Evolutionary conservation across 2,888 invertebrate species (phyloP), one percentile per base, ranked within the genome.

Genomic region (Galerucella calmariensis): DNA sequence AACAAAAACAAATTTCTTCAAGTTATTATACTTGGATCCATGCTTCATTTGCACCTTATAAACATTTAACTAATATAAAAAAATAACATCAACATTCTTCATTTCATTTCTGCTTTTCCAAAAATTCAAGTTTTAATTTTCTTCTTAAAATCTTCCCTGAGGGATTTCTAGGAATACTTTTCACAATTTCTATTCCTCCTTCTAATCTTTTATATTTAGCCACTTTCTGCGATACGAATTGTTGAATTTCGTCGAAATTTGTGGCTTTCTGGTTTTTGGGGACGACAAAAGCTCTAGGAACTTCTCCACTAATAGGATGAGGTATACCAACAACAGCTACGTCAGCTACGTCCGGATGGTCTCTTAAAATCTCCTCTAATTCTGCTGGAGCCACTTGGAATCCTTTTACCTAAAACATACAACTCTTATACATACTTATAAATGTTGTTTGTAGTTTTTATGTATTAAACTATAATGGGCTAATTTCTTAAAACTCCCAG

Each of bases 351-450:
- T 90, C 90, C 0, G 94, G 93, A 86, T 95, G 94, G 59, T 90
- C 90, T 75, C 94, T 90, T 1, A 96, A 83, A 5, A 94, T 82
- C 67, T 90, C 92, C 86, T 97, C 97, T 41, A 97, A 86, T 86
- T 97, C 97, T 0, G 97, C 96, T 24, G 97, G 97, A 12, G 97
- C 92, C 9, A 97, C 96, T 91, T 96, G 91, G 82, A 88, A 91
- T 20, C 56, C 56, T 56, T 16, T 56, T 4, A 56, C 56, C 56
- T 56, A 56, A 20, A 56, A 56, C 16, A 20, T 16, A 20, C 35
- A 41, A 41, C 35, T 2, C 6, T 41, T 41, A 41, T 9, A 8
- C 8, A 41, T 41, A 4, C 20, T 20, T 20, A 35, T 9, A 41
- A 41, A 41, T 41, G 8, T 8, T 41, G 8, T 41, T 41, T 41